Evolutionary conservation across 1,140 invertebrate genomes (phyloP), one percentile per base, ranked within the genome.

Genomic region (Listronotus oregonensis): DNA sequence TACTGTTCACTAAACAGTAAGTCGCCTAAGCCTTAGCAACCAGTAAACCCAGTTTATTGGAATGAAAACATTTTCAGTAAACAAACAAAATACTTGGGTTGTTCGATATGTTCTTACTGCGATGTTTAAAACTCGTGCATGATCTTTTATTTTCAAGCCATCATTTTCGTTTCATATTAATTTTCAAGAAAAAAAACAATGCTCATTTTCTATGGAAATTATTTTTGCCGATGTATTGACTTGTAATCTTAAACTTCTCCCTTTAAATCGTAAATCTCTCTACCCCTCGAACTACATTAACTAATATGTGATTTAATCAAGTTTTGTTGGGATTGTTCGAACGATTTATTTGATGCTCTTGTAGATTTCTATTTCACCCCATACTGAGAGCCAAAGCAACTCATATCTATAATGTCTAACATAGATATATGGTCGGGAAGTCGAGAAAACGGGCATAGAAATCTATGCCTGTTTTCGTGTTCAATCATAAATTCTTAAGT

Each of bases 241-340:
- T 12, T 50, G 14, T 50, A 42, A 42, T 12, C 40, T 15, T n/a
- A 15, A 17, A 55, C n/a, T 32, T 32, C 52, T 18, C 52, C n/a
- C 11, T 17, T 7, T 10, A 42, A 40, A 34, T 21, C 15, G 32
- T 61, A 61, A 61, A 61, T 61, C 58, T 50, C 50, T 15, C 14
- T 17, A 34, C 7, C 12, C 21, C 46, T 31, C 12, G 5, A 50
- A 51, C 34, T 61, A 39, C 58, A 61, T 61, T 61, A 61, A 61
- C 34, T 61, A 61, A 61, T 61, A 61, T 61, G 58, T 40, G 58
- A 61, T 61, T 61, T 61, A 61, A 61, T 61, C 58, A 61, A 61
- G 46, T 61, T 61, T 61, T 42, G 47, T 61, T 52, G 34, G 47
- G 58, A 61, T 61, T 52, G 58, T 51, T 61, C 46, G 47, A 52